Base-by-base conservation (phyloP, 2,888 invertebrate genomes). In the Cloeon dipterum region DNA sequence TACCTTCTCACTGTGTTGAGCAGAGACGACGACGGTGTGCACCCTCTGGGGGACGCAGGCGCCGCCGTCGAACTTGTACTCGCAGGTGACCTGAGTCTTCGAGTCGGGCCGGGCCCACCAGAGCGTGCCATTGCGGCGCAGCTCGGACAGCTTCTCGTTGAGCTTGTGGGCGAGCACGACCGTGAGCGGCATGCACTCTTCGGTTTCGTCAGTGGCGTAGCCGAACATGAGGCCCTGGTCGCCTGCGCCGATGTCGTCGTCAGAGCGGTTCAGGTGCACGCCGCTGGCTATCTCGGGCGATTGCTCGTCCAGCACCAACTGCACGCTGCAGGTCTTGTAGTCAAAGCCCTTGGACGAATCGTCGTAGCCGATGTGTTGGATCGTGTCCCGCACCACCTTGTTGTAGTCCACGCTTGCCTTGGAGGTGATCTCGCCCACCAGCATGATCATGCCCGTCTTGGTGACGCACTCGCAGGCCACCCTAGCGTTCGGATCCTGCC, bases 1-100 rank as follows among this genome's bases (percentile, higher is more conserved):
- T n/a, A n/a, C n/a, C 39, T 88, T 85, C 46, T 91, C 91, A 44
- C 86, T 88, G 59, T 98, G 96, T 56, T 98, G 96, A 36, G 89
- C 66, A 2, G 94, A 94, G 13, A 96, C 86, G 11, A 98, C 96
- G 20, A 98, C 77, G 21, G 96, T 96, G 62, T 98, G 94, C 13
- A 96, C 91, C 49, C 94, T 70, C 44, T 76, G 68, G 1, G 96
- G 96, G 36, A 94, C 73, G 47, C 91, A 91, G n/a, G 93, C 89
- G 34, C 96, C 96, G 47, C 79, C 74, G 36, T 81, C 75, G 57
- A 88, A 86, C 29, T 71, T 65, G 56, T 96, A 96, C 59, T 96
- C 93, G 51, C 88, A 85, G 35, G 96, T 96, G 34, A 96, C 89
- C 47, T 59, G 59, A 11, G 58, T 50, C 46, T 59, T 59, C 29